Percentiles rank a stretch among this genome's conserved stretches.
Conservation (phyloP, 1,140 invertebrate genomes). For the Eulimnadia texana region DNA sequence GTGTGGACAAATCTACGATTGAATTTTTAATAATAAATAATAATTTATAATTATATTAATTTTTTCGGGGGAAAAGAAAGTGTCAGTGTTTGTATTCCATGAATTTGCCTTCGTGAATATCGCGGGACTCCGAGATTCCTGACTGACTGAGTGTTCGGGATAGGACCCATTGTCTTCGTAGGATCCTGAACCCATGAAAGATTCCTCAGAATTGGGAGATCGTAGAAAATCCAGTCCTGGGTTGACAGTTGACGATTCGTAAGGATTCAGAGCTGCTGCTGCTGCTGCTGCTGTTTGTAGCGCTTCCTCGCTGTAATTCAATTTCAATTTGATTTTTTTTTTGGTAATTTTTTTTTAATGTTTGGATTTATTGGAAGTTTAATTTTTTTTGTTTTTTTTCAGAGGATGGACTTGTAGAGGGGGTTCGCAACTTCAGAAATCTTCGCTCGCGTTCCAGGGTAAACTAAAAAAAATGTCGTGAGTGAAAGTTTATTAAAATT, state of each 20-base stretch:
- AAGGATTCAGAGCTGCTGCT: not conserved
- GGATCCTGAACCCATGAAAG: constrained; percentile 7
- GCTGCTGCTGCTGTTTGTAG: not conserved
- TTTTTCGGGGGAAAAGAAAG: not conserved
- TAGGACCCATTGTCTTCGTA: not conserved
- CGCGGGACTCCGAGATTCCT: not conserved
- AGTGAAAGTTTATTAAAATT: too few relatives aligned
- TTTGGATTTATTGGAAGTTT: not conserved
- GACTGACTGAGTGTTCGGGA: not conserved
- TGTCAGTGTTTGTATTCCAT: constrained; percentile 8
- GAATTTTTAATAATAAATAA: too few relatives aligned
- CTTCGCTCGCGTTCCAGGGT: too few relatives aligned
- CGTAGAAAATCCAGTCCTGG: not conserved
- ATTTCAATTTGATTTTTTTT: not conserved
- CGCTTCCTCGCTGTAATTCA: not conserved
- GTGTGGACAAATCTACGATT: too few relatives aligned
- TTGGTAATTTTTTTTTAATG: not conserved
- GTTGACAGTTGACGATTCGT: not conserved
- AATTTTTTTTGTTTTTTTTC: not conserved
- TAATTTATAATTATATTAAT: too few relatives aligned
- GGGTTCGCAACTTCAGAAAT: not conserved
- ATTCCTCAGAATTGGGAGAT: constrained; percentile 7
- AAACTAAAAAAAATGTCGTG: too few relatives aligned
- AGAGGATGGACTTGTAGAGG: not conserved
- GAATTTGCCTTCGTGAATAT: not conserved